Evolutionary conservation across 2,797 vertebrate genomes (phyloP), one percentile per base, ranked within the genome.

Genomic region (Tokudaia muenninki): DNA sequence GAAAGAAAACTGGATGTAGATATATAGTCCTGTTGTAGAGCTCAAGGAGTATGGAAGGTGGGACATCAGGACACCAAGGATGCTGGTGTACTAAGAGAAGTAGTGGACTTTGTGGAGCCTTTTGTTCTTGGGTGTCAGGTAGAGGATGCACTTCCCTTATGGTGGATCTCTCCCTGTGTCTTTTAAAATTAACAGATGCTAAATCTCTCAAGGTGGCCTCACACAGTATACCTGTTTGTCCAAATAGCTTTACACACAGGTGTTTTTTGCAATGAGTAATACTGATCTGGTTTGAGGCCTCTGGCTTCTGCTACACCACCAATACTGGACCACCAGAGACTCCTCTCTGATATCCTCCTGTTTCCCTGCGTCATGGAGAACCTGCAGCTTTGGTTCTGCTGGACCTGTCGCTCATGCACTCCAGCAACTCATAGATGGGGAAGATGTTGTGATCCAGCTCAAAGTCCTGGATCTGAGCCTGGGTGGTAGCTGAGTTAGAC

Each of bases 1-100:
- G 12, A 99, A 99, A 96, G 99, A 99, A 65, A 99, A 99, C 98
- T 99, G 99, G 99, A 98, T 99, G 98, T 99, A 99, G 97, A 99
- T 99, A 52, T 99, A 99, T 98, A 99, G 99, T 8, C 99, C 99
- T 1, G 98, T 99, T 47, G 99, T 99, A 37, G 99, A 99, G 90
- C 99, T 99, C 94, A 99, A 67, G 99, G 31, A 99, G 99, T 75
- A 99, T 99, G 1, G 99, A 99, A 98, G 99, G 99, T 96, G 99
- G 99, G 99, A 99, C 84, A 99, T 99, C 1, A 99, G 99, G 99
- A 99, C 83, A 99, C 99, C 1, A 98, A 99, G 93, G 99, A 99
- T 95, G 99, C 37, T 97, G 98, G 98, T 22, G 99, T 99, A 1
- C 98, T 99, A 77, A 99, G 99, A 0, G 99, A 99, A 98, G 99